Conservation (phyloP, 2,113 vertebrate species). For the Pipa parva region DNA sequence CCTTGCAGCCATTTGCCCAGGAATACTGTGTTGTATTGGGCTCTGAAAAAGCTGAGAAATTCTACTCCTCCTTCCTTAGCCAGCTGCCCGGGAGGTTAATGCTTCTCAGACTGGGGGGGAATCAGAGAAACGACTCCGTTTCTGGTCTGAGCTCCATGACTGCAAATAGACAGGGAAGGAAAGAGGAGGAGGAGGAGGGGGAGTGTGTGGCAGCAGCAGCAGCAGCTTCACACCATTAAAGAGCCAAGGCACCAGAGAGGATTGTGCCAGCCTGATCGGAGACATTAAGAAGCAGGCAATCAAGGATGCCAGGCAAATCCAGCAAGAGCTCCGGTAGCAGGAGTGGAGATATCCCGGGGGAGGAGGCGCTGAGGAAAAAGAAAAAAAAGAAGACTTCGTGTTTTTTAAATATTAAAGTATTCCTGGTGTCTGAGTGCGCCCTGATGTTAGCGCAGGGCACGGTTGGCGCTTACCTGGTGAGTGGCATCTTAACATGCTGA, state of each 20-base stretch:
- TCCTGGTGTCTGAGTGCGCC: conserved; percentile 91
- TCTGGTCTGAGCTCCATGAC: conserved; percentile 28
- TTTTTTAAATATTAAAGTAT: conserved; percentile 95
- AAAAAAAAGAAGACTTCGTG: conserved; percentile 77
- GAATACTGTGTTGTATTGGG: conserved; percentile 16
- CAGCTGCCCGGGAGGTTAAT: conserved; percentile 9
- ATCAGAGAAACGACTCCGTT: background rate
- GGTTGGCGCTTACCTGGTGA: conserved; percentile 96
- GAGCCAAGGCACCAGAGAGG: conserved; percentile 9
- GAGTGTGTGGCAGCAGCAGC: background rate
- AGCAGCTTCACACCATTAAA: conserved; percentile 4
- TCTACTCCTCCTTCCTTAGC: conserved; percentile 19
- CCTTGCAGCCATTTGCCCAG: conserved; percentile 39
- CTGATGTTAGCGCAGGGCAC: conserved; percentile 96
- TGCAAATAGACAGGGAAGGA: conserved; percentile 13
- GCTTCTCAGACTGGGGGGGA: background rate
- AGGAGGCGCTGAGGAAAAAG: conserved; percentile 66
- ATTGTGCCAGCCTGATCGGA: conserved; percentile 37
- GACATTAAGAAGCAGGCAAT: conserved; percentile 31
- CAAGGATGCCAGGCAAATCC: conserved; percentile 59
- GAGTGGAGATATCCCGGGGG: conserved; percentile 60
- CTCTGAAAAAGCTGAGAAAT: conserved; percentile 10
- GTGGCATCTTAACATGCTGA: conserved; percentile 47
- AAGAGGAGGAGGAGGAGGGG: background rate
- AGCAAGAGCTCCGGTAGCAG: conserved; percentile 52